Base-by-base conservation (phyloP, 92 coral and sea anemone species). In the Paragorgia papillata region DNA sequence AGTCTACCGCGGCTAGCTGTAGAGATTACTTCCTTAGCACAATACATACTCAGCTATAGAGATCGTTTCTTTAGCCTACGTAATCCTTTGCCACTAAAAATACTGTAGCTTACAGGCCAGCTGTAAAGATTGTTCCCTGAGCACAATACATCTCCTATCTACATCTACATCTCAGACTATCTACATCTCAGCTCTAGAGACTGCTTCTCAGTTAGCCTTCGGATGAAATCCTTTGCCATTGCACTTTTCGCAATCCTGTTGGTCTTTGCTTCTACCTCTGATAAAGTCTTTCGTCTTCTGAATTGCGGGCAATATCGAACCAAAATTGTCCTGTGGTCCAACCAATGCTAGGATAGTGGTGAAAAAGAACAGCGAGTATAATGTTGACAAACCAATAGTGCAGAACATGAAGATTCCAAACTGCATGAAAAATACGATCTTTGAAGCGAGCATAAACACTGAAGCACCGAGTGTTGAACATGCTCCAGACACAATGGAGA, bases 401-500 rank as follows among this genome's bases (percentile, higher is more conserved):
- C 89, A 87, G 68, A 92, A 92, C 92, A 92, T 88, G 66, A 92
- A 92, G 3, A 90, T 84, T 17, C 97, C 97, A 59, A 92, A 92
- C 67, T 92, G 97, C 66, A 92, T 85, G 71, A 92, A 92, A 75
- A 92, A 92, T 2, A 92, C 85, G 27, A 92, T 92, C 69, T 92
- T 92, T 13, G 96, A 96, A 0, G 96, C 97, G 19, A 92, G 78
- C 97, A 92, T 92, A 69, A 92, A 90, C 21, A 90, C 96, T 0
- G 97, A 90, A 2, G 97, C 97, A 0, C 97, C 97, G 9, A 92
- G 69, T 1, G 97, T 85, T 29, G 97, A 87, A 48, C 92, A 75
- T 9, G 97, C 97, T 4, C 97, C 97, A 9, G 97, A 92, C 14
- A 92, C 74, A 35, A 92, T 96, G 9, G 97, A 92, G 27, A 92